Evolutionary conservation across 2,888 invertebrate species (phyloP), one percentile per base, ranked within the genome.

Genomic region (Lepetodrilus schrolli): DNA sequence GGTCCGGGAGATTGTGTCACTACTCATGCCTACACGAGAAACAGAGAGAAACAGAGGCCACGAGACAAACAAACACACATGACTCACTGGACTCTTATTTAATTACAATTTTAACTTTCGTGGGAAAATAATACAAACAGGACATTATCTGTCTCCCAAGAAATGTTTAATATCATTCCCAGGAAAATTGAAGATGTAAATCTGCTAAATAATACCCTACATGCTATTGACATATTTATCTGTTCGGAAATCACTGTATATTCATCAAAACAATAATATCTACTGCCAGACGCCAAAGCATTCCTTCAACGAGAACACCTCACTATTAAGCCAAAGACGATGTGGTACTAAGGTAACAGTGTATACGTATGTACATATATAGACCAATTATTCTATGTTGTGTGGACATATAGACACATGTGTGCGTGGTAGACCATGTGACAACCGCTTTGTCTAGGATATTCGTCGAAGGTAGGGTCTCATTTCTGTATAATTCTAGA

Each of bases 401-500:
- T n/a, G n/a, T n/a, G n/a, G n/a, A n/a, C n/a, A n/a, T n/a, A n/a
- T n/a, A n/a, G n/a, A n/a, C n/a, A n/a, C n/a, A n/a, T n/a, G n/a
- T n/a, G n/a, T n/a, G n/a, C n/a, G 43, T 43, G 43, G 43, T 43
- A 43, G 43, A 43, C 13, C 43, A 43, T 17, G 43, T n/a, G n/a
- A n/a, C n/a, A n/a, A n/a, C n/a, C n/a, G 13, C 43, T 43, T 13
- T 43, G 13, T 43, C 43, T 58, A 58, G 58, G 58, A 58, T 34
- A 58, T 7, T 48, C 48, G 10, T 30, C 7, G 30, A 26, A 58
- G 58, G 58, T 58, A 58, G 58, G 58, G 30, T 58, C 17, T 58
- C 30, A 30, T 58, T 58, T 58, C 26, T 58, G 58, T 58, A n/a
- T 58, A 30, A 23, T n/a, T 58, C 17, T 58, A 58, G 58, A 58